phyloP scores from a whole-genome alignment of 2,888 invertebrate genomes.

The Drosophila rellima region DNA sequence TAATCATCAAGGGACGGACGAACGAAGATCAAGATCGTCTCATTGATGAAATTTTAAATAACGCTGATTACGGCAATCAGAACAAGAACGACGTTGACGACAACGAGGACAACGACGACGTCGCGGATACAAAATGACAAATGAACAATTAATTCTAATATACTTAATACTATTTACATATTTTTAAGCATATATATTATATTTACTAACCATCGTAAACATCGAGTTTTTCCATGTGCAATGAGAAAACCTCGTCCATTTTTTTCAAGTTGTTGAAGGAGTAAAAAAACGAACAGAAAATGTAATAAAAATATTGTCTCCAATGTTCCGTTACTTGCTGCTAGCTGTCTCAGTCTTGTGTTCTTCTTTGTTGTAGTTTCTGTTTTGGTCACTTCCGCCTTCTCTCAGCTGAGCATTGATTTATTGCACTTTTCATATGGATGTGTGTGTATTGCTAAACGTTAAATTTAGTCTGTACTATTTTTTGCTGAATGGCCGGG shows the following conservation, averaged over 20 bases:
- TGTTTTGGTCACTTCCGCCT: constrained; percentile 58
- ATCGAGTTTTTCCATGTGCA: constrained; percentile 84
- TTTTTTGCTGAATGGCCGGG: constrained; percentile 29
- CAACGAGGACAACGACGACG: constrained; percentile 51
- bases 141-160: constrained; percentile 66
- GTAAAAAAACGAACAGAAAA: constrained; percentile 44
- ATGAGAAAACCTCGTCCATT: constrained; percentile 85
- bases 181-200: constrained; percentile 48
- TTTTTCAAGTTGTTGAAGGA: constrained; percentile 43
- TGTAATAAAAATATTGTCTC: constrained; percentile 26
- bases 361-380: constrained; percentile 54
- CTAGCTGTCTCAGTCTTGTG: constrained; percentile 46
- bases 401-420: constrained; percentile 62
- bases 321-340: constrained; percentile 41
- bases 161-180: constrained; percentile 72
- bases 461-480: constrained; percentile 45
- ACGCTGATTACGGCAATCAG: constrained; percentile 64
- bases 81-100: constrained; percentile 57
- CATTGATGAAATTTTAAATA: constrained; percentile 78
- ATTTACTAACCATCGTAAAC: constrained; percentile 83
- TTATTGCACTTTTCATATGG: constrained; percentile 64
- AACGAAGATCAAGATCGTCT: constrained; percentile 70
- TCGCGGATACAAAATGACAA: constrained; percentile 62
- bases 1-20: constrained; percentile 76
- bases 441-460: constrained; percentile 22